Conservation (phyloP, 92 coral and sea anemone species). For the Porites rus region DNA sequence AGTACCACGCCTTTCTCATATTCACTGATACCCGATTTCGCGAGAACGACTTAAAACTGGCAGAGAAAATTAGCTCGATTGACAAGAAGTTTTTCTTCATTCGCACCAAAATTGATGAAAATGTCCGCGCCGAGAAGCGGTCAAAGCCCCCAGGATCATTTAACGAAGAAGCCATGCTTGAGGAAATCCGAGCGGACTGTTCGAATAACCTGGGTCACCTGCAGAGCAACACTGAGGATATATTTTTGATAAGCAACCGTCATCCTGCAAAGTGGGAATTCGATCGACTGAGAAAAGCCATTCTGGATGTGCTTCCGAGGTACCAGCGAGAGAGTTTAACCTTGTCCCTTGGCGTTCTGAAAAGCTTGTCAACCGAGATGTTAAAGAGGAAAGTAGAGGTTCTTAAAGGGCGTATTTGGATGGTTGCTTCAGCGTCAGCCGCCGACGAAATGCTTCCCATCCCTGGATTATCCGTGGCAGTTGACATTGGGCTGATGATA, state of each 20-base stretch:
- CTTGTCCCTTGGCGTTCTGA: slow-evolving; percentile 34
- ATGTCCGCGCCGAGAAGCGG: slow-evolving; percentile 24
- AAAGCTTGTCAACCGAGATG: slow-evolving; percentile 28
- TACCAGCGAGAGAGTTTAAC: slow-evolving; percentile 51
- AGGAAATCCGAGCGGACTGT: slow-evolving; percentile 15
- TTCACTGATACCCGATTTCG: slow-evolving; percentile 45
- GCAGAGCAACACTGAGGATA: neutral
- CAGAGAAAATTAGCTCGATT: slow-evolving; percentile 29
- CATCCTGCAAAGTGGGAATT: slow-evolving; percentile 63
- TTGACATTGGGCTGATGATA: slow-evolving; percentile 39
- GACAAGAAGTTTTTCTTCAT: slow-evolving; percentile 45
- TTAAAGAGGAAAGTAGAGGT: slow-evolving; percentile 51
- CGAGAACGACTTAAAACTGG: slow-evolving; percentile 44
- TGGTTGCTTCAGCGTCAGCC: slow-evolving; percentile 52
- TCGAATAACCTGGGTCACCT: slow-evolving; percentile 20
- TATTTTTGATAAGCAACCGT: slow-evolving; percentile 62
- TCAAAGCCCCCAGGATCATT: slow-evolving; percentile 9
- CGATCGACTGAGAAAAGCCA: slow-evolving; percentile 59
- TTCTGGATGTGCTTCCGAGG: slow-evolving; percentile 44
- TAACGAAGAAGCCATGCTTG: slow-evolving; percentile 40
- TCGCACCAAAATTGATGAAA: slow-evolving; percentile 49
- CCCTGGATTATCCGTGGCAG: slow-evolving; percentile 52
- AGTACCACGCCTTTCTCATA: slow-evolving; percentile 50
- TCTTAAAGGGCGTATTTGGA: slow-evolving; percentile 55
- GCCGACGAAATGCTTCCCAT: slow-evolving; percentile 51